A percentile compares a stretch with the other conserved stretches of the same genome.
phyloP scores from a whole-genome alignment of 2,888 invertebrate genomes.

The Spicauda simplicius region DNA sequence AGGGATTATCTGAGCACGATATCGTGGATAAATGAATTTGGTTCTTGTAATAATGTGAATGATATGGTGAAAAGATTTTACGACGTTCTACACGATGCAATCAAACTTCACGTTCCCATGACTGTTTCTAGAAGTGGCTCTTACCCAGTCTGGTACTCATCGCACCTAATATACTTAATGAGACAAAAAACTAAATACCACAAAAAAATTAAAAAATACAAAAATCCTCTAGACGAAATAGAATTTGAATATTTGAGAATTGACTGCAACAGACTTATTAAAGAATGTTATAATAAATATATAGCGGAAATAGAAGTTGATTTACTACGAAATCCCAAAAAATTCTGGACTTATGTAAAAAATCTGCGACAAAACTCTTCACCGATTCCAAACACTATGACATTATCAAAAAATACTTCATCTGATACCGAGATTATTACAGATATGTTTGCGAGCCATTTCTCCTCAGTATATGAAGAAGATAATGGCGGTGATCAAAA shows the following conservation, averaged over 20 bases:
- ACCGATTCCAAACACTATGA: slow-evolving; percentile 10
- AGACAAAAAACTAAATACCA: slow-evolving; percentile 23
- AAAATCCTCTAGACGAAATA: slow-evolving; percentile 29
- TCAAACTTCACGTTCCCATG: background rate
- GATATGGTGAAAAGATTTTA: slow-evolving; percentile 2
- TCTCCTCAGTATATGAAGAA: background rate
- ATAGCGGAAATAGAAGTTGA: slow-evolving; percentile 5
- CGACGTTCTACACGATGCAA: background rate
- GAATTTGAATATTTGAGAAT: slow-evolving; percentile 35
- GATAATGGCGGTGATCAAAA: background rate
- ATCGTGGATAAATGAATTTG: slow-evolving; percentile 17
- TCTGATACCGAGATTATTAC: background rate
- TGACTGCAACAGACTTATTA: slow-evolving; percentile 22
- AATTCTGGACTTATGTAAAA: slow-evolving; percentile 15
- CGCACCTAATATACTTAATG: slow-evolving; percentile 17
- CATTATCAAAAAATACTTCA: background rate
- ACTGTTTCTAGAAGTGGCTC: background rate
- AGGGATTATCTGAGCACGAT: slow-evolving; percentile 18
- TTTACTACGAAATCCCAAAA: slow-evolving; percentile 13
- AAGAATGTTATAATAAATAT: slow-evolving; percentile 12
- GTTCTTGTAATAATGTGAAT: slow-evolving; percentile 3
- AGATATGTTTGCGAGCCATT: background rate
- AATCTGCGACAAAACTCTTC: slow-evolving; percentile 9
- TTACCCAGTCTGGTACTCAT: slow-evolving; percentile 1
- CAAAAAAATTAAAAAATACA: slow-evolving; percentile 23